phyloP scores from a whole-genome alignment of 2,888 invertebrate genomes.

The Apodemia zela region DNA sequence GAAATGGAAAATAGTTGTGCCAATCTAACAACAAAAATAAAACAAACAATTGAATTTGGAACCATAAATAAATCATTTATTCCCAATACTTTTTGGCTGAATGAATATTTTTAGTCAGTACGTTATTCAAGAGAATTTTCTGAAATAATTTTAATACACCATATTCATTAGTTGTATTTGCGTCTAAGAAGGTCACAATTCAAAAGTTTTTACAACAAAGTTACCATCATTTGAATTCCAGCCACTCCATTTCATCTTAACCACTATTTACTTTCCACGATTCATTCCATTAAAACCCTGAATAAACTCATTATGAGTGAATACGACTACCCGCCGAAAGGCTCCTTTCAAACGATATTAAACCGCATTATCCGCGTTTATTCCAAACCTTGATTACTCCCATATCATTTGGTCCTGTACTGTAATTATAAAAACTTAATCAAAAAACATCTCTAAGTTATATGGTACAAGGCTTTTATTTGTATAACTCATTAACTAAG shows the following conservation, averaged over 20 bases:
- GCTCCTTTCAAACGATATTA: conserved; percentile 75
- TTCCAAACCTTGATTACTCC: conserved; percentile 77
- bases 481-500: conserved; percentile 34
- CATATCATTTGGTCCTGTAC: conserved; percentile 78
- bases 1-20: too few species aligned
- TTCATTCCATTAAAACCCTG: conserved; percentile 76
- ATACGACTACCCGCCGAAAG: conserved; percentile 75
- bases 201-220: conserved; percentile 9
- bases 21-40: too few species aligned
- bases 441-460: conserved; percentile 40
- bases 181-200: background rate
- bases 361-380: conserved; percentile 77
- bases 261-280: conserved; percentile 72
- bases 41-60: too few species aligned
- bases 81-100: too few species aligned
- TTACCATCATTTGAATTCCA: conserved; percentile 21
- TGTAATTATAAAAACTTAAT: conserved; percentile 63
- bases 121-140: too few species aligned
- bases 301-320: conserved; percentile 78
- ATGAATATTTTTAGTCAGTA: too few species aligned
- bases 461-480: conserved; percentile 41
- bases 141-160: too few species aligned
- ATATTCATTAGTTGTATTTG: background rate
- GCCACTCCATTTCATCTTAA: conserved; percentile 39
- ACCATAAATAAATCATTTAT: too few species aligned